These are phyloP conservation scores for Sterrhoptilus dennistouni DNA, from an alignment of 2,113 vertebrate genomes.

Conservation along the genomic window DNA sequence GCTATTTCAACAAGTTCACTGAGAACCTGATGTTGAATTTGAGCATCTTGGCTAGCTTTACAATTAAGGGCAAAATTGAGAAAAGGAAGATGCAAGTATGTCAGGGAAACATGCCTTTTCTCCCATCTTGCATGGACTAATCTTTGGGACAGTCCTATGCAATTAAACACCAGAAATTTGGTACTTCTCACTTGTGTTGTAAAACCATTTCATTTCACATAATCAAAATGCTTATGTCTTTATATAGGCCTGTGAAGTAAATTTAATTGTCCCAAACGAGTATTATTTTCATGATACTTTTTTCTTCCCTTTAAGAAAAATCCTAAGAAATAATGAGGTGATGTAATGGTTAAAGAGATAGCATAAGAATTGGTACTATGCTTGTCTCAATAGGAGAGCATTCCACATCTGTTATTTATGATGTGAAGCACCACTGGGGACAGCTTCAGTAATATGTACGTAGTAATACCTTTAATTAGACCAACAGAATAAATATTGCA, in stretches of 20 bases:
- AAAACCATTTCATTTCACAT: neutral
- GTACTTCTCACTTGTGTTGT: neutral
- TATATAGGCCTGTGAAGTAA: neutral
- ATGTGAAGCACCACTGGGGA: neutral
- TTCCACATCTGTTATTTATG: conserved; percentile 26
- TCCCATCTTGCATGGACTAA: neutral
- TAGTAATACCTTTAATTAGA: conserved; percentile 45
- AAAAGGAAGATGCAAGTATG: neutral
- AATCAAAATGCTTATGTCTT: neutral
- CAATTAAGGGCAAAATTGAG: neutral
- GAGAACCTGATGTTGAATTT: neutral
- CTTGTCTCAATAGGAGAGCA: neutral
- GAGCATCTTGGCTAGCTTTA: neutral
- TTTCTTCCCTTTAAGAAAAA: neutral
- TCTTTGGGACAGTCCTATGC: neutral
- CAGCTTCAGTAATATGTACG: neutral
- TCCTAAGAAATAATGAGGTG: neutral
- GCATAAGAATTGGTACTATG: neutral
- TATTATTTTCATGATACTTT: neutral
- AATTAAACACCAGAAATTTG: neutral
- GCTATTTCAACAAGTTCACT: neutral
- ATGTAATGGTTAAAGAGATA: neutral
- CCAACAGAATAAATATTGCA: conserved; percentile 36
- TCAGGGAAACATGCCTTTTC: neutral
- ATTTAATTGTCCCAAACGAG: neutral